These are phyloP conservation scores for Henicopernis longicauda DNA, from an alignment of 2,113 vertebrate genomes.

Conservation along the genomic window DNA sequence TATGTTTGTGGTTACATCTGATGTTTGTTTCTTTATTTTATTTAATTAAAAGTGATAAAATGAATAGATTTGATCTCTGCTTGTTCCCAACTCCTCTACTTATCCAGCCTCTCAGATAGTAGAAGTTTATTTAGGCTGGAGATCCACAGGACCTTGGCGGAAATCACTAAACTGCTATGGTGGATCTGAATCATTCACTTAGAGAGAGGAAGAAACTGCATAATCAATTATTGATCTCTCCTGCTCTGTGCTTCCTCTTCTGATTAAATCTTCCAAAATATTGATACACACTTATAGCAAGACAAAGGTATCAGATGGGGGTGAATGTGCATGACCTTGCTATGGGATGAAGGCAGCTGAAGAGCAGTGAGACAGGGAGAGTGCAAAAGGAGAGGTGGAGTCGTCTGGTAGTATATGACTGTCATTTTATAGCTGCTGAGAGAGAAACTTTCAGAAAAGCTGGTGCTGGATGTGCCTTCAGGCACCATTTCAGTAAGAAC, in stretches of 20 bases:
- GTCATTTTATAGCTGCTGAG: neutral
- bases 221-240: constrained; percentile 56
- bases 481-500: neutral
- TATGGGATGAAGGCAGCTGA: neutral
- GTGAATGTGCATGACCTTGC: neutral
- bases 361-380: neutral
- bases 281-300: neutral
- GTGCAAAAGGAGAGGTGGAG: neutral
- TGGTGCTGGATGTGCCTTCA: neutral
- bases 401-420: neutral
- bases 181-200: neutral
- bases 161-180: neutral
- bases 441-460: neutral
- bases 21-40: neutral
- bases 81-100: neutral
- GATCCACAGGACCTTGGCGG: neutral
- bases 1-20: neutral
- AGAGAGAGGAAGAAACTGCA: neutral
- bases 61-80: neutral
- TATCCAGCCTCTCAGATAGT: neutral
- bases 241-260: neutral
- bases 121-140: neutral
- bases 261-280: constrained; percentile 49
- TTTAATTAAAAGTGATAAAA: neutral
- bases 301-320: neutral